Conservation (phyloP, 2,113 vertebrate genomes). For the Dicrurus megarhynchus region DNA sequence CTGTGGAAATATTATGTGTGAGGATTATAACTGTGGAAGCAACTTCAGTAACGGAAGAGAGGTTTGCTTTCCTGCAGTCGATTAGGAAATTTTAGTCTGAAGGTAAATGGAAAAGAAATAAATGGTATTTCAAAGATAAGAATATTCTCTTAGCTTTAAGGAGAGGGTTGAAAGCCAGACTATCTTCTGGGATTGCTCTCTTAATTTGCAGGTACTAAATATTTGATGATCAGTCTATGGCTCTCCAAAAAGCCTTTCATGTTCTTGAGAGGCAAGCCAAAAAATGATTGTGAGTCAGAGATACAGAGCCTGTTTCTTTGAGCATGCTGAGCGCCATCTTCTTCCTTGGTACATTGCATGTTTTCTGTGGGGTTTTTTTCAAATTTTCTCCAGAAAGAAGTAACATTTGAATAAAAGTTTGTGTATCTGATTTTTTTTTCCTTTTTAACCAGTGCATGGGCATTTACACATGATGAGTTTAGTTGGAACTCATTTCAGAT, state of each 20-base stretch:
- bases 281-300: not conserved
- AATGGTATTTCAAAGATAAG: not conserved
- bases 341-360: not conserved
- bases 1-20: not conserved
- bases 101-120: not conserved
- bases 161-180: not conserved
- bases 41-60: not conserved
- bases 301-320: not conserved
- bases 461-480: not conserved
- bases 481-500: not conserved
- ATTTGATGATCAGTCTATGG: not conserved
- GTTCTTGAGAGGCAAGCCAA: not conserved
- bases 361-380: not conserved
- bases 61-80: not conserved
- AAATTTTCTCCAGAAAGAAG: not conserved
- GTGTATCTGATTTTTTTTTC: no score
- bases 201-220: not conserved
- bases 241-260: not conserved
- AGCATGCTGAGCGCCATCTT: fast-evolving
- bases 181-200: not conserved
- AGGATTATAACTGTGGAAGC: not conserved
- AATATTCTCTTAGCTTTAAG: not conserved
- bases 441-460: not conserved
- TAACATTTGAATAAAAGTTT: not conserved
- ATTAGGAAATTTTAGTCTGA: not conserved